These are phyloP conservation scores for Palythoa heliodiscus DNA, from an alignment of 92 coral and sea anemone genomes.

Conservation along the genomic window DNA sequence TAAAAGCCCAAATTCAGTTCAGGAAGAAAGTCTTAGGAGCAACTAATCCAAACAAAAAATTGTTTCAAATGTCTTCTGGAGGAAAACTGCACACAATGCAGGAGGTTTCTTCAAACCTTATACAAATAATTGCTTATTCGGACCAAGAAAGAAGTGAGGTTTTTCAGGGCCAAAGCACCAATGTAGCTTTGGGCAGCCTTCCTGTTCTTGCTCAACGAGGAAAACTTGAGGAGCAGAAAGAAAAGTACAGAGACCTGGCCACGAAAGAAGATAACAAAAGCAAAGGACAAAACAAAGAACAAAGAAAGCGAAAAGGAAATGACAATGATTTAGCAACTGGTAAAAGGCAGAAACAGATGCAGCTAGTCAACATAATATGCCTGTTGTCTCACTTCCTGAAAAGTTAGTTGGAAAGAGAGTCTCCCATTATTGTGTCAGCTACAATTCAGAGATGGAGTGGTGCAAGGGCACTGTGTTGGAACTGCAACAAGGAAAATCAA, in stretches of 20 bases:
- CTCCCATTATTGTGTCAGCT: conserved; percentile 25
- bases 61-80: conserved; percentile 34
- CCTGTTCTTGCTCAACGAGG: conserved; percentile 4
- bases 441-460: background rate
- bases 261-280: conserved; percentile 7
- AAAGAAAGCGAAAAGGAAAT: conserved; percentile 11
- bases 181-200: background rate
- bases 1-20: conserved; percentile 7
- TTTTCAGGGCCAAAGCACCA: background rate
- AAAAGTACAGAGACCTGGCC: background rate
- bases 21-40: background rate
- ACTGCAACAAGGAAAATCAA: conserved; percentile 11
- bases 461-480: conserved; percentile 26
- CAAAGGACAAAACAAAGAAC: background rate
- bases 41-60: background rate
- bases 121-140: background rate
- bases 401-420: conserved; percentile 39
- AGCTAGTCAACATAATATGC: background rate
- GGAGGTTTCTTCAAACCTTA: background rate
- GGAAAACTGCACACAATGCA: conserved; percentile 19
- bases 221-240: background rate
- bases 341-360: background rate
- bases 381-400: conserved; percentile 14
- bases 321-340: background rate
- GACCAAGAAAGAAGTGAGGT: conserved; percentile 13